Evolutionary conservation across 2,888 invertebrate species (phyloP).

Genomic region (Orthonychiurus folsomi): DNA sequence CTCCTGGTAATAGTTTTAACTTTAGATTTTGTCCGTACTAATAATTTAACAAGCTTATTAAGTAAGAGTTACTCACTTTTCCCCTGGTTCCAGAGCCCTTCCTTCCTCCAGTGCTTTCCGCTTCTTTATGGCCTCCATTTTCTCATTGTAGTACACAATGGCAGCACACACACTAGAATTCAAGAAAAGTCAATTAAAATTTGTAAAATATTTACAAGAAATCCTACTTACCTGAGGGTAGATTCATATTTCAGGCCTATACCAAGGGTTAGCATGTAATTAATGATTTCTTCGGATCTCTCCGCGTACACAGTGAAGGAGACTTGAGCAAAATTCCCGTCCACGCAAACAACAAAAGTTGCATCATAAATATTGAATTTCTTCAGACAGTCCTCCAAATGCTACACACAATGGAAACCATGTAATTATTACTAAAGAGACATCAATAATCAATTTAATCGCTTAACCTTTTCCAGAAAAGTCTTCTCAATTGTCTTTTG

Average conservation of each 20-base stretch:
- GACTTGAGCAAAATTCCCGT: constrained; percentile 24
- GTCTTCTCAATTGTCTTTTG: not conserved
- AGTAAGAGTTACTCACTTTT: too few relatives aligned
- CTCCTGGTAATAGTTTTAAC: too few relatives aligned
- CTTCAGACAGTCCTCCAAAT: constrained; percentile 27
- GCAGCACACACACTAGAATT: constrained; percentile 22
- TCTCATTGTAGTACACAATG: constrained; percentile 20
- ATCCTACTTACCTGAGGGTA: constrained; percentile 20
- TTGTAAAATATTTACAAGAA: constrained; percentile 2
- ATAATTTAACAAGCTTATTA: too few relatives aligned
- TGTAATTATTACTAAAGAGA: not conserved
- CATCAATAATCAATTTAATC: not conserved
- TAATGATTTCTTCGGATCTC: constrained; percentile 24
- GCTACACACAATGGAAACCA: constrained; percentile 16
- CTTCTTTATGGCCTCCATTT: constrained; percentile 1
- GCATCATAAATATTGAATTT: constrained; percentile 22
- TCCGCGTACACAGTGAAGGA: constrained; percentile 21
- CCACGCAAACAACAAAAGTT: constrained; percentile 21
- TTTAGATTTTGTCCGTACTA: too few relatives aligned
- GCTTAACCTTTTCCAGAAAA: constrained; percentile 16
- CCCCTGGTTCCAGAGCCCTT: too few relatives aligned
- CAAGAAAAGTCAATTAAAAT: constrained; percentile 9
- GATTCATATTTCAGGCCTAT: constrained; percentile 33
- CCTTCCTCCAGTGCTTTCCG: too few relatives aligned
- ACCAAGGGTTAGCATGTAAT: constrained; percentile 25